phyloP scores from a whole-genome alignment of 2,888 invertebrate genomes.

The Neoascia interrupta region DNA sequence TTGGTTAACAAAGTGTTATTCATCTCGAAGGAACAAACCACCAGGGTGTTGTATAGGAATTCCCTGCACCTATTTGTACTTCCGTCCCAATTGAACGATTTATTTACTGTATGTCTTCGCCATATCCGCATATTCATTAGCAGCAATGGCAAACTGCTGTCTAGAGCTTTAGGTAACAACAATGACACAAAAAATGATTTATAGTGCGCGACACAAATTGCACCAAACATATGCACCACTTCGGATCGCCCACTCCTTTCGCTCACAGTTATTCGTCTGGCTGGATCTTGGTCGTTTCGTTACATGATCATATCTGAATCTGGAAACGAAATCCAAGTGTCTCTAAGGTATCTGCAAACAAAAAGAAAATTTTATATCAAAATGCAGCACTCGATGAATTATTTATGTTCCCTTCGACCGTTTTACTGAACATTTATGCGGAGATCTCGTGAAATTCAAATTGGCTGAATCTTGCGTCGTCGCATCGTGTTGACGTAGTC shows the following conservation, averaged over 20 bases:
- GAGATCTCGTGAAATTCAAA: conserved; percentile 57
- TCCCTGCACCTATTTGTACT: background rate
- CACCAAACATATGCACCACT: conserved; percentile 28
- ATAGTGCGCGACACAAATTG: conserved; percentile 63
- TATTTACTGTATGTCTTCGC: background rate
- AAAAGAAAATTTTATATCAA: too few relatives aligned
- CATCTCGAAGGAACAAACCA: background rate
- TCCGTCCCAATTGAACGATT: background rate
- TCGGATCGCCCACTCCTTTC: conserved; percentile 54
- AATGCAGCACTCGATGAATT: conserved; percentile 52
- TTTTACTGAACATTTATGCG: conserved; percentile 67
- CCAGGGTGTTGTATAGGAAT: background rate
- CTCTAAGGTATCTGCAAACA: conserved; percentile 5
- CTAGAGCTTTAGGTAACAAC: conserved; percentile 22
- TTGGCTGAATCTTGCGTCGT: too few relatives aligned
- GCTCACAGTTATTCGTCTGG: conserved; percentile 39
- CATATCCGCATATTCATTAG: too few relatives aligned
- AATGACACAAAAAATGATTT: conserved; percentile 57
- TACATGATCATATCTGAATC: conserved; percentile 48
- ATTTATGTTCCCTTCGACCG: conserved; percentile 62
- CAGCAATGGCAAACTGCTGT: conserved; percentile 15
- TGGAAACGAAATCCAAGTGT: conserved; percentile 3
- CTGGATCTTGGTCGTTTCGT: conserved; percentile 23
- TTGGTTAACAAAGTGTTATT: background rate
- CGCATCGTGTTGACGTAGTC: too few relatives aligned